Evolutionary conservation across 2,888 invertebrate species (phyloP).

Genomic region (Tipula confusa): DNA sequence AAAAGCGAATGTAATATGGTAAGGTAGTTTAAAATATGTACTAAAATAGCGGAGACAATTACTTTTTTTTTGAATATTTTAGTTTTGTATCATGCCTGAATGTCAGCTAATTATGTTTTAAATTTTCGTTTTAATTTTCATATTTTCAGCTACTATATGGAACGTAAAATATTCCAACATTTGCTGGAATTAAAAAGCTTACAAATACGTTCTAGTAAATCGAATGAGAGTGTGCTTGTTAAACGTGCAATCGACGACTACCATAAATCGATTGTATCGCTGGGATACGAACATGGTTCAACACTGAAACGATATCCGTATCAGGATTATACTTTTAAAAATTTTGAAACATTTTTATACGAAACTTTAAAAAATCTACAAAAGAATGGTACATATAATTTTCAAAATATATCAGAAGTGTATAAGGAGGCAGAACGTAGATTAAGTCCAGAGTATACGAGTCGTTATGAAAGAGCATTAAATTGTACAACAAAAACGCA

Average conservation of each 20-base stretch:
- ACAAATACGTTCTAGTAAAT: slow-evolving; percentile 84
- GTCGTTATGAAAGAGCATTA: slow-evolving; percentile 65
- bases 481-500: slow-evolving; percentile 84
- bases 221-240: slow-evolving; percentile 81
- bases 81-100: background rate
- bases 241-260: slow-evolving; percentile 83
- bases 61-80: background rate
- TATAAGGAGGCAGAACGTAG: slow-evolving; percentile 57
- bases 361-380: slow-evolving; percentile 77
- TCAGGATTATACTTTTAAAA: slow-evolving; percentile 65
- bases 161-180: slow-evolving; percentile 89
- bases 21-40: too few relatives aligned
- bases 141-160: slow-evolving; percentile 73
- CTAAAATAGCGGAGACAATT: background rate
- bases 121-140: background rate
- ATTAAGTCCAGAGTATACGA: slow-evolving; percentile 49
- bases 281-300: slow-evolving; percentile 52
- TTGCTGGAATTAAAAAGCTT: slow-evolving; percentile 84
- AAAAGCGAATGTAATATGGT: background rate
- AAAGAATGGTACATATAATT: slow-evolving; percentile 61
- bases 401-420: slow-evolving; percentile 59
- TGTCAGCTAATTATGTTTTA: background rate
- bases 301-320: slow-evolving; percentile 59
- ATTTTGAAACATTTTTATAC: slow-evolving; percentile 84
- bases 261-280: slow-evolving; percentile 67